Conservation (phyloP, 2,797 vertebrate genomes). For the Geotrypetes seraphini region DNA sequence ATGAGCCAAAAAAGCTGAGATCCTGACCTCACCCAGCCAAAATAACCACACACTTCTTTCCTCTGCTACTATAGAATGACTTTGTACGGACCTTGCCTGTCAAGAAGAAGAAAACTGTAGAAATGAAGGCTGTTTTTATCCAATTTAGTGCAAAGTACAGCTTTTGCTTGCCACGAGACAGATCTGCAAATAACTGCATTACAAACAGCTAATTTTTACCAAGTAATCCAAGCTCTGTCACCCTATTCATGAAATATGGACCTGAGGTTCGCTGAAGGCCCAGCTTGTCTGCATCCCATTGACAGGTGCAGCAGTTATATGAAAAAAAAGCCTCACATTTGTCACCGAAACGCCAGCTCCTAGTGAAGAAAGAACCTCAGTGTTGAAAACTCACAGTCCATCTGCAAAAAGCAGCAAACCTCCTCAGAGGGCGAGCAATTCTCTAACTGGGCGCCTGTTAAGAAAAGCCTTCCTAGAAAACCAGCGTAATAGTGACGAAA, state of each 20-base stretch:
- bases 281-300: too few relatives aligned
- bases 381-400: too few relatives aligned
- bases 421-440: too few relatives aligned
- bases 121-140: conserved; percentile 41
- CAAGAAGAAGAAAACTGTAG: conserved; percentile 30
- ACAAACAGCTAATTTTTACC: conserved; percentile 60
- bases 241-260: conserved; percentile 40
- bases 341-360: too few relatives aligned
- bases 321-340: too few relatives aligned
- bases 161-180: conserved; percentile 37
- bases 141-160: conserved; percentile 47
- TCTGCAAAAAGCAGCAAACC: too few relatives aligned
- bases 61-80: not conserved
- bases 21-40: too few relatives aligned
- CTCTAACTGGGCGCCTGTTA: too few relatives aligned
- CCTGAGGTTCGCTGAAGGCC: not conserved
- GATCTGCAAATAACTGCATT: conserved; percentile 50
- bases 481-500: too few relatives aligned
- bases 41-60: not conserved
- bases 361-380: too few relatives aligned
- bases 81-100: conserved; percentile 5
- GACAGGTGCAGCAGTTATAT: too few relatives aligned
- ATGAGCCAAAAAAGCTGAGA: not conserved
- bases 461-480: too few relatives aligned
- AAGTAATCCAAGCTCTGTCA: conserved; percentile 56